Evolutionary conservation across 2,888 invertebrate genomes (phyloP), one percentile per base, ranked within the genome.

Genomic region (Leucophenga maculata): DNA sequence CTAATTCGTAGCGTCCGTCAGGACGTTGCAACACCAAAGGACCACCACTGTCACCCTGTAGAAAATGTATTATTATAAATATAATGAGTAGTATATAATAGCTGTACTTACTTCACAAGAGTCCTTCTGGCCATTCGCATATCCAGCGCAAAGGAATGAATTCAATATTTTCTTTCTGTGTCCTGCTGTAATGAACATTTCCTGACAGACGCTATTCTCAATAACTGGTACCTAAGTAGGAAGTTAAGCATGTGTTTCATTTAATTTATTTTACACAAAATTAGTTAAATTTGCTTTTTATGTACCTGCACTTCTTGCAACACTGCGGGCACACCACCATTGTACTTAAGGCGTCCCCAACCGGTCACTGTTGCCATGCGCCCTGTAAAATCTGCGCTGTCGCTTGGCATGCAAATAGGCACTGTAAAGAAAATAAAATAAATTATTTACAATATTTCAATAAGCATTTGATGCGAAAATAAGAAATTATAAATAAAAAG

Each of bases 121-220:
- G 86, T 97, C 97, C 87, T 95, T 95, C 85, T 95, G 94, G 0
- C 97, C 97, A 78, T 95, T 95, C 48, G 96, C 95, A 86, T 97
- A 97, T 46, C 97, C 97, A 0, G 97, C 97, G 82, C 97, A 97
- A 31, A 97, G 90, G 89, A 97, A 97, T 46, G 96, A 96, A 74
- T 92, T 93, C 39, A 95, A 90, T 73, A 97, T 97, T 82, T 93
- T 92, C 89, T 97, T 97, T 0, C 93, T 91, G 86, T 97, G 97
- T 0, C 96, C 96, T 1, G 95, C 96, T 0, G 95, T 95, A 78
- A 94, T 92, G 91, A 97, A 97, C 97, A 97, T 97, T 86, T 96
- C 95, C 86, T 97, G 97, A 86, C 97, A 97, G 13, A 96, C 95
- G 75, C 92, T 92, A 88, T 97, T 97, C 86, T 96, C 95, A 89